These are phyloP conservation scores for Gadopsis marmoratus DNA, from an alignment of 2,797 vertebrate genomes.

Conservation along the genomic window DNA sequence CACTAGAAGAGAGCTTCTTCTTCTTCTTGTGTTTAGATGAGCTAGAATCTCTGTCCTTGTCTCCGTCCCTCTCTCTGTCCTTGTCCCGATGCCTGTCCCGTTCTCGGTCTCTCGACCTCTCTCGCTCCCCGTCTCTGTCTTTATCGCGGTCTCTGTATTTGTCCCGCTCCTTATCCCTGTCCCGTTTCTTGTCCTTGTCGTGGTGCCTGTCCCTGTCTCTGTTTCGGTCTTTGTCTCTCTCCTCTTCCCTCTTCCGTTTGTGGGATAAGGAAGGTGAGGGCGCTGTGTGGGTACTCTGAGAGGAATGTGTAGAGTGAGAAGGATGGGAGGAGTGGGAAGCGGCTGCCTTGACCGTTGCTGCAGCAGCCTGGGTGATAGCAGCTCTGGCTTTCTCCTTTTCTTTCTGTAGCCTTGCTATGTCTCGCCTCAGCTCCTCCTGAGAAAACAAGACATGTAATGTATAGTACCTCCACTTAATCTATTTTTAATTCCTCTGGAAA, in stretches of 20 bases:
- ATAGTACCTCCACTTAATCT: background rate
- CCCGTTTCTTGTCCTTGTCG: conserved; percentile 78
- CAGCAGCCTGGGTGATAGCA: conserved; percentile 83
- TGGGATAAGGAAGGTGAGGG: conserved; percentile 78
- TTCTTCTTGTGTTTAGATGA: conserved; percentile 95
- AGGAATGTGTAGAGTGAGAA: conserved; percentile 68
- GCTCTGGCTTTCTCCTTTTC: conserved; percentile 92
- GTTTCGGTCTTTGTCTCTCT: conserved; percentile 82
- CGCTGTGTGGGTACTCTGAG: conserved; percentile 61
- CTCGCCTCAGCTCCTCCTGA: conserved; percentile 96
- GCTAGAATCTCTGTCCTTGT: conserved; percentile 72
- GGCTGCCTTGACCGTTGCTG: conserved; percentile 72
- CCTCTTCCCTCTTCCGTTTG: conserved; percentile 91
- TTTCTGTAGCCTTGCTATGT: conserved; percentile 91
- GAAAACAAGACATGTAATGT: background rate
- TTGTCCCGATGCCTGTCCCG: conserved; percentile 73
- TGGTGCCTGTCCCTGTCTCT: conserved; percentile 74
- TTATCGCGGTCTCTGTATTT: conserved; percentile 35
- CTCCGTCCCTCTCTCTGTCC: conserved; percentile 57
- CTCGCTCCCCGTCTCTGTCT: conserved; percentile 55
- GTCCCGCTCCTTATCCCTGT: conserved; percentile 68
- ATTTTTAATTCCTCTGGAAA: background rate
- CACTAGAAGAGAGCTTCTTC: conserved; percentile 97
- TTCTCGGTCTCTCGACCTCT: conserved; percentile 66
- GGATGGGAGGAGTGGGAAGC: conserved; percentile 60